Evolutionary conservation across 2,113 vertebrate species (phyloP).

Genomic region (Myocastor coypus): DNA sequence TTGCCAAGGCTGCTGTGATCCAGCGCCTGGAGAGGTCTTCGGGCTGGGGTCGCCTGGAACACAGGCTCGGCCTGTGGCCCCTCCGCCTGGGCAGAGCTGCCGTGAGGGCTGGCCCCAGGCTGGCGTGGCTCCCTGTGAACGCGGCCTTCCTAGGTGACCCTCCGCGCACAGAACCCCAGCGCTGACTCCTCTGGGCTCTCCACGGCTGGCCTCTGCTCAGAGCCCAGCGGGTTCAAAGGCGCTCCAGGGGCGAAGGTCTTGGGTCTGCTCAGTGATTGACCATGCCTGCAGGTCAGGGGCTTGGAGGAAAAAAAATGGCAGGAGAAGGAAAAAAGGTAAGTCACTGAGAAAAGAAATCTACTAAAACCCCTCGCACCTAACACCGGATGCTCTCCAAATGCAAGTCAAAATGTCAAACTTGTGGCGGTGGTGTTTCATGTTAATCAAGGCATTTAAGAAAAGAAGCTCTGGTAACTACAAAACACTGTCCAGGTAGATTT

Average conservation of each 20-base stretch:
- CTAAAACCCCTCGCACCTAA: not conserved
- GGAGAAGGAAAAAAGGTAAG: not conserved
- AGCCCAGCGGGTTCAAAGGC: not conserved
- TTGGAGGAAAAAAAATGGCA: constrained; percentile 12
- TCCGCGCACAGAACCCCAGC: not conserved
- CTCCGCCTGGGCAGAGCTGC: not conserved
- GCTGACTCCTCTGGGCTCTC: too few species aligned
- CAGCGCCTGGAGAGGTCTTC: not conserved
- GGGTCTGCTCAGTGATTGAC: not conserved
- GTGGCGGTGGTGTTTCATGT: not conserved
- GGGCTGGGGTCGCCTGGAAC: not conserved
- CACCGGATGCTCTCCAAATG: not conserved
- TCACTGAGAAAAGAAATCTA: not conserved
- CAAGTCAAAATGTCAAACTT: not conserved
- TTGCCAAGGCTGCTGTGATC: not conserved
- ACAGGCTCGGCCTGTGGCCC: not conserved
- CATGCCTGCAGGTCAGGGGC: not conserved
- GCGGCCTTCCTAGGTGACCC: not conserved
- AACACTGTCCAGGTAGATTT: not conserved
- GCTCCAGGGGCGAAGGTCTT: not conserved
- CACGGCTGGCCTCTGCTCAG: not conserved
- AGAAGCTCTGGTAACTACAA: not conserved
- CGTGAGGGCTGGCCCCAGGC: not conserved
- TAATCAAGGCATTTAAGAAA: not conserved
- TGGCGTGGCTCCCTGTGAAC: not conserved